These are phyloP conservation scores for Dryobates pubescens DNA, from an alignment of 2,797 vertebrate species.

Conservation along the genomic window DNA sequence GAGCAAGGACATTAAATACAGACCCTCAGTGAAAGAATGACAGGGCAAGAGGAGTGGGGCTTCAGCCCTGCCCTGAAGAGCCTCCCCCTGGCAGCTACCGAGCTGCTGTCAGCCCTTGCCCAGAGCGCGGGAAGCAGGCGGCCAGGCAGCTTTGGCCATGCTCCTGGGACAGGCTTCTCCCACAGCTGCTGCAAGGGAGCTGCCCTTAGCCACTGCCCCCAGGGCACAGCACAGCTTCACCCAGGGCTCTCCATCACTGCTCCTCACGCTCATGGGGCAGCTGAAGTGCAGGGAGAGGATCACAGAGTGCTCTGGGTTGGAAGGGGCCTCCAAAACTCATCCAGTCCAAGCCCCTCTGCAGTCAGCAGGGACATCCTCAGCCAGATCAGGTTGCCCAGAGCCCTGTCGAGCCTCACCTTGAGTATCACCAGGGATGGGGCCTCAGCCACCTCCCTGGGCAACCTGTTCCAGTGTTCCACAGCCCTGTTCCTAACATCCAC, in stretches of 20 bases:
- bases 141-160: not conserved
- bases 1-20: not conserved
- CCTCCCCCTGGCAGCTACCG: not conserved
- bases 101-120: not conserved
- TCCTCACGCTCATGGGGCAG: not conserved
- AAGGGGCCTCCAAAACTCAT: no score
- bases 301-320: no score
- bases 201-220: accelerated
- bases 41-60: constrained; percentile 7
- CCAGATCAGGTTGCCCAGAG: no score
- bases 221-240: not conserved
- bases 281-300: not conserved
- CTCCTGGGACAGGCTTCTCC: not conserved
- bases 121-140: not conserved
- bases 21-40: constrained; percentile 57
- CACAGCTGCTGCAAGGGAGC: not conserved
- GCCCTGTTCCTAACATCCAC: no score
- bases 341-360: no score
- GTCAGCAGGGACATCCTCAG: no score
- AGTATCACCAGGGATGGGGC: no score
- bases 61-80: constrained; percentile 3
- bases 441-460: no score
- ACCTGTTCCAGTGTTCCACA: no score
- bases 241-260: not conserved
- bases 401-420: no score